A percentile compares a stretch with the other conserved stretches of the same genome.
Evolutionary conservation across 2,113 vertebrate species (phyloP).

Genomic region (Pica pica): DNA sequence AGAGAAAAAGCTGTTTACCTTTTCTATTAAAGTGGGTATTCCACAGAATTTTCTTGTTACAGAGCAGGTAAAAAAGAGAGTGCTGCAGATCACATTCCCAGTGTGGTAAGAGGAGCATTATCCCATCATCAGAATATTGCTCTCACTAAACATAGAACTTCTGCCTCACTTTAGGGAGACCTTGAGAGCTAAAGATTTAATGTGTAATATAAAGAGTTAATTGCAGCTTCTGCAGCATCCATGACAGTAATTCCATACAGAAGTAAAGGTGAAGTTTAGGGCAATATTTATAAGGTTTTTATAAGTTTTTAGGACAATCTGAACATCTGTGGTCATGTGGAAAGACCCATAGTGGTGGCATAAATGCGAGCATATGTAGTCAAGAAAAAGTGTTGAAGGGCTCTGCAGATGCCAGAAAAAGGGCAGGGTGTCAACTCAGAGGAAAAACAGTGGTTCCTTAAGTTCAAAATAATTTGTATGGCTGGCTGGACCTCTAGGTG

Average conservation of each 20-base stretch:
- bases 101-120: not conserved
- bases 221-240: not conserved
- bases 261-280: not conserved
- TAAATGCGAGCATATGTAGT: not conserved
- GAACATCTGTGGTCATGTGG: fast-evolving
- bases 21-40: not conserved
- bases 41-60: not conserved
- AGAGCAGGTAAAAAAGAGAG: fast-evolving
- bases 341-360: not conserved
- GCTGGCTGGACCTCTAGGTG: not conserved
- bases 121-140: not conserved
- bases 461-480: not conserved
- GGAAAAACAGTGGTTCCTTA: not conserved
- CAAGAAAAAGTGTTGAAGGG: not conserved
- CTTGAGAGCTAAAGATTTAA: not conserved
- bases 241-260: not conserved
- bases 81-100: not conserved
- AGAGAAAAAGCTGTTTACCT: not conserved
- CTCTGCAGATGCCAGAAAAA: not conserved
- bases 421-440: not conserved
- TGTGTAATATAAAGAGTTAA: not conserved
- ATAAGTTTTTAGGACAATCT: not conserved
- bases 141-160: not conserved
- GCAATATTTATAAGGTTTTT: not conserved
- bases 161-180: not conserved